Conservation (phyloP, 2,888 invertebrate species). For the Acrocera orbiculus region DNA sequence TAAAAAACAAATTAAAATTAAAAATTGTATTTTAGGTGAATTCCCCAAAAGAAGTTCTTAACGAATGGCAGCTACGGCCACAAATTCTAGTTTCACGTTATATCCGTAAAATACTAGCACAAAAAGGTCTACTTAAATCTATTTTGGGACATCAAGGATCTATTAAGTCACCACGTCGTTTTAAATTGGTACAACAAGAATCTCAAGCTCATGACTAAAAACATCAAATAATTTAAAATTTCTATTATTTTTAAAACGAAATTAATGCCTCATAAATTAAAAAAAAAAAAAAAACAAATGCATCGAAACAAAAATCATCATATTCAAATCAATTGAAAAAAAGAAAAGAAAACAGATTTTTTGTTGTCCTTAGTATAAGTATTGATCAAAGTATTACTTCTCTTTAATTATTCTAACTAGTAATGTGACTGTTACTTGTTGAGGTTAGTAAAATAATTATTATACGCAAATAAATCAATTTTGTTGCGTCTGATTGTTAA, state of each 20-base stretch:
- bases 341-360: too few relatives aligned
- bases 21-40: slow-evolving; percentile 43
- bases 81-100: slow-evolving; percentile 67
- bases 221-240: slow-evolving; percentile 1
- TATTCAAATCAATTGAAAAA: not conserved
- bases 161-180: slow-evolving; percentile 70
- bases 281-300: too few relatives aligned
- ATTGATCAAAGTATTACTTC: too few relatives aligned
- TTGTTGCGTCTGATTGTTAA: too few relatives aligned
- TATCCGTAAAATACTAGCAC: slow-evolving; percentile 64
- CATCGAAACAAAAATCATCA: not conserved
- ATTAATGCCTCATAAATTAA: not conserved
- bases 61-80: slow-evolving; percentile 82
- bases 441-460: too few relatives aligned
- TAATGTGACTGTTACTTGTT: too few relatives aligned
- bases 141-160: slow-evolving; percentile 61
- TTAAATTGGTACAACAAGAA: slow-evolving; percentile 79
- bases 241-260: not conserved
- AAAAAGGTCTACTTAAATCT: slow-evolving; percentile 52
- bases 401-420: too few relatives aligned
- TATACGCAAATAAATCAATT: too few relatives aligned
- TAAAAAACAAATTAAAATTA: not conserved
- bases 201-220: slow-evolving; percentile 80
- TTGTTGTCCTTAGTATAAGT: too few relatives aligned
- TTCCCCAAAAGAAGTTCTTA: slow-evolving; percentile 71